Base-by-base conservation (phyloP, 2,888 invertebrate species). In the Protonemura montana region DNA sequence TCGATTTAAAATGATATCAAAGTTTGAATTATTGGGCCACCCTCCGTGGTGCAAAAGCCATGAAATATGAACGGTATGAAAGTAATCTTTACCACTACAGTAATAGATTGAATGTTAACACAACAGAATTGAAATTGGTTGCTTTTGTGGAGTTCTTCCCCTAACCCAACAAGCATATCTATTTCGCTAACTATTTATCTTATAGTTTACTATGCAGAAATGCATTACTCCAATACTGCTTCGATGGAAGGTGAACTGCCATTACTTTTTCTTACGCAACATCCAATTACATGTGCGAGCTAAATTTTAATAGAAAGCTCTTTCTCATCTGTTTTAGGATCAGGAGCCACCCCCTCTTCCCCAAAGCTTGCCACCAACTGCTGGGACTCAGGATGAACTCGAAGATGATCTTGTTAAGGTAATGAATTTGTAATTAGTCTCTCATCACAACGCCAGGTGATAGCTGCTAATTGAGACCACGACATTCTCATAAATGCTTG, bases 291-390 rank as follows among this genome's bases (percentile, higher is more conserved):
- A 35, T 35, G 3, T 35, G 35, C 35, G 10, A 35, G 10, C 5
- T 35, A 10, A 35, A 35, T 6, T 35, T 3, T 35, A 35, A 35
- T 35, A 35, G 35, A 3, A 35, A 35, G 35, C 35, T 6, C 10
- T 10, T 59, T 59, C 59, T 59, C 21, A 0, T 25, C 6, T 78
- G 35, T 87, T 88, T 78, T 86, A 89, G 87, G 89, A 89, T 30
- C 89, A 89, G 42, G 89, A 89, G 25, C 76, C 85, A 27, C 86
- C 86, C 2, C 89, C 89, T 6, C 85, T 89, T 13, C 89, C 90
- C 16, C 87, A 88, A 27, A 89, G 89, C 87, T 89, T 89, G 85
- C 89, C 89, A 35, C 89, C 89, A 76, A 88, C 87, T n/a, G 86
- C 88, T 59, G 89, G 89, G n/a, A 83, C 87, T 27, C 59, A 59